Percentiles rank a stretch among this genome's conserved stretches.
phyloP scores from a whole-genome alignment of 2,113 vertebrate genomes.

The Ursus arctos region DNA sequence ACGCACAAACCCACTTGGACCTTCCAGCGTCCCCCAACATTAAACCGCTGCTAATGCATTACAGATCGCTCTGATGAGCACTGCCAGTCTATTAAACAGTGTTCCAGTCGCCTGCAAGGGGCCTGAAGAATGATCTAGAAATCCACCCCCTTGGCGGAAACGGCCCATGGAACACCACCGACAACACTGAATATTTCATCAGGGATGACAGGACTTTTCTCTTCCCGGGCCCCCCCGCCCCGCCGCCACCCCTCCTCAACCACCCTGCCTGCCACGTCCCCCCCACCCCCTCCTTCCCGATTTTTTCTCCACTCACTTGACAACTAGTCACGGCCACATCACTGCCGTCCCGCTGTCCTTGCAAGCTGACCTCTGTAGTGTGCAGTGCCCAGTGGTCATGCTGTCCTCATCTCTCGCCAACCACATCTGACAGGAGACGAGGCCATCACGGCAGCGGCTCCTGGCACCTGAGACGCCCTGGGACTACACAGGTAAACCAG shows the following conservation, averaged over 20 bases:
- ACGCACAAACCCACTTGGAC: neutral
- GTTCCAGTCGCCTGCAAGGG: neutral
- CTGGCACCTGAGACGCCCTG: slow-evolving; percentile 92
- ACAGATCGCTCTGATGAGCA: neutral
- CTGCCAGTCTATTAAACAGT: slow-evolving; percentile 30
- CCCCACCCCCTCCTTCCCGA: neutral
- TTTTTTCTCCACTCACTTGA: slow-evolving; percentile 88
- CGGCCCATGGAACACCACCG: slow-evolving; percentile 64
- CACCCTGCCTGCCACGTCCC: slow-evolving; percentile 4
- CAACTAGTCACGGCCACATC: slow-evolving; percentile 92
- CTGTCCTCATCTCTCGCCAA: slow-evolving; percentile 92
- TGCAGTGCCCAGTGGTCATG: slow-evolving; percentile 89
- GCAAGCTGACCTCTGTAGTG: slow-evolving; percentile 90
- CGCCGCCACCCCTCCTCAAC: slow-evolving; percentile 50
- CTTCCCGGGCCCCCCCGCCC: neutral
- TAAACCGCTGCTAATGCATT: neutral
- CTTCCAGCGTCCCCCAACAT: neutral
- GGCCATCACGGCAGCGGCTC: slow-evolving; percentile 85
- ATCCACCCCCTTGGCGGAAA: neutral
- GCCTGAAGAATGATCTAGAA: slow-evolving; percentile 51
- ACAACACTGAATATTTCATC: slow-evolving; percentile 87
- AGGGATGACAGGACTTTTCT: slow-evolving; percentile 87
- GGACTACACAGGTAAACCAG: slow-evolving; percentile 93
- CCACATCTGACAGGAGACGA: slow-evolving; percentile 93
- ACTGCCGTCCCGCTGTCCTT: slow-evolving; percentile 89